phyloP scores from a whole-genome alignment of 37 sponge, comb jelly and placozoan genomes.

The Aphrocallistes beatrix region DNA sequence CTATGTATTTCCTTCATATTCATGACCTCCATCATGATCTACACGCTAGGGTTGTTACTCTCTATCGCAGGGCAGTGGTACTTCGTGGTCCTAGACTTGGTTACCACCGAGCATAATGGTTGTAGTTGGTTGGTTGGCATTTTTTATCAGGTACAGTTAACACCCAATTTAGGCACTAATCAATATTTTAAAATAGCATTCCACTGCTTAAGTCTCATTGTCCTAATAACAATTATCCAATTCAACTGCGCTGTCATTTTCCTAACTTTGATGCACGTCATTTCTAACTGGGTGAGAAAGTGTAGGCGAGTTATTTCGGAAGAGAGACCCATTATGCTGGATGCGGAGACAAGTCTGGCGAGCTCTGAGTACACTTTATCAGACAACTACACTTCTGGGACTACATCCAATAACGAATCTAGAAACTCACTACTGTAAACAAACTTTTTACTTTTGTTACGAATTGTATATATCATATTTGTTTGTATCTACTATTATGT shows the following conservation, averaged over 20 bases:
- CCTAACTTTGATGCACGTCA: neutral
- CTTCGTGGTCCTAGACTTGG: neutral
- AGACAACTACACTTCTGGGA: neutral
- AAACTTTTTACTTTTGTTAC: no score
- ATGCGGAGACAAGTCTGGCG: neutral
- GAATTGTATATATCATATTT: no score
- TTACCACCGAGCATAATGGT: no score
- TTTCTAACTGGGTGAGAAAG: neutral
- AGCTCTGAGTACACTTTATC: neutral
- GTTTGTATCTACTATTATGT: no score
- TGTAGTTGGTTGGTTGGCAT: neutral
- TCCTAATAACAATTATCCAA: neutral
- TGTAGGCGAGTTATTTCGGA: neutral
- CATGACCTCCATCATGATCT: neutral
- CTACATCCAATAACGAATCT: neutral
- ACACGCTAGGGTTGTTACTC: neutral
- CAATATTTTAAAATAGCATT: no score
- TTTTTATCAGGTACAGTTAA: neutral
- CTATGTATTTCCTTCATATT: neutral
- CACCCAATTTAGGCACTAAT: neutral
- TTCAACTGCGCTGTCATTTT: neutral
- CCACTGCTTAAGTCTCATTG: no score
- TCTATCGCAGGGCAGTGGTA: neutral
- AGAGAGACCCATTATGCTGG: neutral
- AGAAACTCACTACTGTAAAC: no score